Evolutionary conservation across 2,888 invertebrate species (phyloP).

Genomic region (Diloba caeruleocephala): DNA sequence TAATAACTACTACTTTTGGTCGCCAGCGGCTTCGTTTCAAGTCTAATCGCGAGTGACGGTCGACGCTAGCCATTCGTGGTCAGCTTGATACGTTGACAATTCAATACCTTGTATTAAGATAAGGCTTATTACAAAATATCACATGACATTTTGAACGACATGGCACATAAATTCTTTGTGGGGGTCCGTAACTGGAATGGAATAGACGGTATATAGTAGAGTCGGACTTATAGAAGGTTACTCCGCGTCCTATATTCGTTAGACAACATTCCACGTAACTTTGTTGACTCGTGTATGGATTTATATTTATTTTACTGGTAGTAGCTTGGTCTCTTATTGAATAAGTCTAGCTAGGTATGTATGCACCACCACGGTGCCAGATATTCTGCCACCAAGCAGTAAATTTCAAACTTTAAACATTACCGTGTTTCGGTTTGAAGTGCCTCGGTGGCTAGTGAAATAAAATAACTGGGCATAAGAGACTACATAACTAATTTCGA

Average conservation of each 20-base stretch:
- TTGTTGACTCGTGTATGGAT: slow-evolving; percentile 9
- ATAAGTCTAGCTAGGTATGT: no score
- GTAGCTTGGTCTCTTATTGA: no score
- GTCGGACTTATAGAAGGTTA: slow-evolving; percentile 2
- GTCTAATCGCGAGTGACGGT: slow-evolving; percentile 55
- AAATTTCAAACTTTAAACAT: no score
- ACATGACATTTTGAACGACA: slow-evolving; percentile 67
- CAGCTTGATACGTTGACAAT: slow-evolving; percentile 75
- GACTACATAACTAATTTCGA: no score
- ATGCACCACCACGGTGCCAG: no score
- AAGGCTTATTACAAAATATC: slow-evolving; percentile 75
- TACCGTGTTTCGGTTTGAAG: no score
- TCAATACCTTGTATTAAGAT: slow-evolving; percentile 76
- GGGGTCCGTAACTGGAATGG: slow-evolving; percentile 46
- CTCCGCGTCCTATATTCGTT: slow-evolving; percentile 8
- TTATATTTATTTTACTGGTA: no score
- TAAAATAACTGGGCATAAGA: no score
- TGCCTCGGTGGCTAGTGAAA: no score
- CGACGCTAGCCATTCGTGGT: slow-evolving; percentile 59
- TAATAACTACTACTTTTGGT: slow-evolving; percentile 55
- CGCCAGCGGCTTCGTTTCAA: slow-evolving; percentile 68
- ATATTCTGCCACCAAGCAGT: no score
- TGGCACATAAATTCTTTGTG: slow-evolving; percentile 70
- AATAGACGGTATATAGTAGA: not conserved
- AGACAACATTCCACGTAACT: slow-evolving; percentile 15